Percentiles rank a stretch among this genome's conserved stretches.
Conservation (phyloP, 2,113 vertebrate species). For the Glareola pratincola region DNA sequence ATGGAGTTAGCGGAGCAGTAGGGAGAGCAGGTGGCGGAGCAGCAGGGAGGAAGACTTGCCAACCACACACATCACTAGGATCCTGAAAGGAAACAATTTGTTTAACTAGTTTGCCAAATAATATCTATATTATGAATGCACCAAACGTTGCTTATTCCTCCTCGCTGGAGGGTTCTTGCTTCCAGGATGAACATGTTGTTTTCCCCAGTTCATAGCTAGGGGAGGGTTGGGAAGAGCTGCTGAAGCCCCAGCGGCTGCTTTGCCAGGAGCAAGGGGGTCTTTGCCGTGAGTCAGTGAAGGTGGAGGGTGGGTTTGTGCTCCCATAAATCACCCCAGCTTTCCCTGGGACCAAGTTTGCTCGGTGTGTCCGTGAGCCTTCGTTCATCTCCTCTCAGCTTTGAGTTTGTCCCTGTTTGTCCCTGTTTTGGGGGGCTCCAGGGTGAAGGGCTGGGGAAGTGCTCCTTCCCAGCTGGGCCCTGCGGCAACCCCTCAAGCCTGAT, state of each 20-base stretch:
- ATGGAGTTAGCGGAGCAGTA: not conserved
- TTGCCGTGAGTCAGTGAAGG: not conserved
- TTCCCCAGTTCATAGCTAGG: not conserved
- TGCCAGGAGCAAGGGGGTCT: not conserved
- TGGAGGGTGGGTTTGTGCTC: not conserved
- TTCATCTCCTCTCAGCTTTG: not conserved
- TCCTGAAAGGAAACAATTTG: slow-evolving; percentile 49
- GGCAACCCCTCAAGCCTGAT: rapidly evolving
- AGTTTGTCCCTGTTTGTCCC: not conserved
- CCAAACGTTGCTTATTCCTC: not conserved
- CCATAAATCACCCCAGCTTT: not conserved
- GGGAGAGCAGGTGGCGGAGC: slow-evolving; percentile 39
- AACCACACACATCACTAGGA: not conserved
- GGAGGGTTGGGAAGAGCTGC: not conserved
- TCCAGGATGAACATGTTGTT: not conserved
- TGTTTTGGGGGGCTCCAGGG: not conserved
- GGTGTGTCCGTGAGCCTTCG: rapidly evolving
- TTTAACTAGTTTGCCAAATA: slow-evolving; percentile 58
- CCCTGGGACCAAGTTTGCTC: not conserved
- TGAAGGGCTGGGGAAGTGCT: not conserved
- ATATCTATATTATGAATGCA: slow-evolving; percentile 57
- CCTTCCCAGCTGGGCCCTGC: not conserved
- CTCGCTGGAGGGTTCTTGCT: not conserved
- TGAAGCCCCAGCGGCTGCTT: not conserved
- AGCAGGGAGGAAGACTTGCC: slow-evolving; percentile 35